Evolutionary conservation across 2,797 vertebrate genomes (phyloP), one percentile per base, ranked within the genome.

Genomic region (Cheirogaleus major): DNA sequence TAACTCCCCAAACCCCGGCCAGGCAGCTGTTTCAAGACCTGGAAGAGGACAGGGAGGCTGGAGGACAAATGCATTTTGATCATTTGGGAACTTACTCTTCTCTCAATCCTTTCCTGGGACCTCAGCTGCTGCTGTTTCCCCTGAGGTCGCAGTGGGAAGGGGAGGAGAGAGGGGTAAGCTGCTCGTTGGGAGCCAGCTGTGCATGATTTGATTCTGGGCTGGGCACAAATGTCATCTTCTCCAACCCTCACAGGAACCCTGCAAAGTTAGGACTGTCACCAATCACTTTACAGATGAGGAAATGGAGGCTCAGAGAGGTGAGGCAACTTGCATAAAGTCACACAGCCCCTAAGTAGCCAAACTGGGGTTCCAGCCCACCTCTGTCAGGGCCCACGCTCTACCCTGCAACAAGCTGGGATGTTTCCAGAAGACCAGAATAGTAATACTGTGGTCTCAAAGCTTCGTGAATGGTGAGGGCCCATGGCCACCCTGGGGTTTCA

Each of bases 1-100:
- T 98, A 97, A 96, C 96, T 85, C 79, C 17, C 32, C 45, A 95
- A 45, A 10, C 27, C 85, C 97, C 83, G 87, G 96, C 96, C 73
- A 82, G 95, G 57, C 2, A 20, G 7, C 23, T 83, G 15, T 67
- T 65, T 89, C 38, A 67, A 86, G 35, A 78, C 57, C 50, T 57
- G 48, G 75, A 45, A 43, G 50, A 25, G 38, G 17, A 20, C 30
- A 1, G 90, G 9, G 57, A 75, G 88, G 70, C 59, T 78, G 63
- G 43, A 95, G 95, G 91, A 84, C 22, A 73, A 81, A 45, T 13
- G 27, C 23, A 41, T 85, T 79, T 89, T 67, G 55, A 63, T 87
- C 45, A 32, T 32, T 89, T 67, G 57, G n/a, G 48, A 57, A 67
- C 25, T 72, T 45, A 23, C 30, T 70, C 65, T 84, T 65, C 57